Evolutionary conservation across 2,113 vertebrate species (phyloP), one percentile per base, ranked within the genome.

Genomic region (Okapia johnstoni): DNA sequence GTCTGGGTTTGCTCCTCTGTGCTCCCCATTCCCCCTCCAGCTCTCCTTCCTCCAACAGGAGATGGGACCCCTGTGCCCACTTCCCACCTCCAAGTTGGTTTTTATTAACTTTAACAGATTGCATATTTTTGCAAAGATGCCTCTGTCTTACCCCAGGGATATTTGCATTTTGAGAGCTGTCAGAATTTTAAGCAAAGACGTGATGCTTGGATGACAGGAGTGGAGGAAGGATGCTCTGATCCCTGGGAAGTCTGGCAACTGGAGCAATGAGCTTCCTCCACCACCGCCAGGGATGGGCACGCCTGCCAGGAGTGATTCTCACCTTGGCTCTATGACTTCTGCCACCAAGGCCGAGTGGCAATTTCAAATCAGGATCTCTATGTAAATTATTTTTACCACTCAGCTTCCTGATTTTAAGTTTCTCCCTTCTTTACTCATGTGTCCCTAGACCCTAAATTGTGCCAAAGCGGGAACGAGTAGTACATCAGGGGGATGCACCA

Each of bases 21-120:
- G 19, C 6, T 16, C 0, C 0, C 0, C 12, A 17, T 33, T 13
- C 4, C 7, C 0, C 1, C 14, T 4, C 1, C 11, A 17, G 21
- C 9, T 43, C 15, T 3, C 3, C 5, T 14, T 26, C 40, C 12
- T 2, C 11, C 28, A 9, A 16, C 4, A 5, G 30, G 15, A 50
- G 46, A 55, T 1, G 3, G 4, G 55, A 16, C 6, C 17, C 40
- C 9, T 3, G 1, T 36, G 6, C 60, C 55, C 79, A n/a, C 1
- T 0, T 15, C 25, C 14, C 43, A 17, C 50, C 50, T 61, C 57
- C 40, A 5, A 2, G 11, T 4, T 33, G 54, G 12, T 36, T 83
- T 76, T 77, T 50, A 55, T n/a, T 17, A 70, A 77, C 30, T 17
- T 33, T 91, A 70, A 80, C 12, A 54, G 92, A n/a, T 1, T 6